Conservation (phyloP, 2,888 invertebrate genomes). For the Heliconius charithonia region DNA sequence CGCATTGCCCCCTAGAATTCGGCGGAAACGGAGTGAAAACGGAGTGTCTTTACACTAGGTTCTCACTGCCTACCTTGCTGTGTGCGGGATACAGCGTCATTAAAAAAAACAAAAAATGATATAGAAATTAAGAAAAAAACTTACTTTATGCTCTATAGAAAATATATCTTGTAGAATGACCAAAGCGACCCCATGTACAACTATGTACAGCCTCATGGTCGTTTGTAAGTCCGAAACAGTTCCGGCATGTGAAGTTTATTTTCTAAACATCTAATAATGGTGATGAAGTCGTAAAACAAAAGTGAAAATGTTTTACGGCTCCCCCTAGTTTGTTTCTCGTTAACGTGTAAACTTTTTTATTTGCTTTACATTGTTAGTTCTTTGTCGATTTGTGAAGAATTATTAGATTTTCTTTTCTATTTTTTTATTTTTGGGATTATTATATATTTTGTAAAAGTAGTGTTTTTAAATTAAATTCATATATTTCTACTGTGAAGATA, state of each 20-base stretch:
- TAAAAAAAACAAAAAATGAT: background rate
- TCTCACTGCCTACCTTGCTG: too few relatives aligned
- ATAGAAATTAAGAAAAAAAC: background rate
- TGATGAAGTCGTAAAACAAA: constrained; percentile 22
- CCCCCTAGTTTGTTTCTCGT: constrained; percentile 5
- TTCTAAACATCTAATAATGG: constrained; percentile 21
- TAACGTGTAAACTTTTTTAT: constrained; percentile 17
- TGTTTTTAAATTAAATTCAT: background rate
- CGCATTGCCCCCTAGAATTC: too few relatives aligned
- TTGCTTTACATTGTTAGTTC: constrained; percentile 12
- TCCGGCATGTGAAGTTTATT: constrained; percentile 10
- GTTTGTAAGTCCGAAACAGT: background rate
- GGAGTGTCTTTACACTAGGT: too few relatives aligned
- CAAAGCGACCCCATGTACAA: background rate
- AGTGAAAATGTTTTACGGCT: constrained; percentile 6
- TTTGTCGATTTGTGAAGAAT: background rate
- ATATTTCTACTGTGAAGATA: too few relatives aligned
- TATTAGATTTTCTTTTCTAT: background rate
- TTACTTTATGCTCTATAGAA: background rate
- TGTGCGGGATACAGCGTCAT: too few relatives aligned
- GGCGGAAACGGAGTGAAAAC: too few relatives aligned
- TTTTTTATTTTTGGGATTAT: background rate
- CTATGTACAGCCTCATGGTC: constrained; percentile 7
- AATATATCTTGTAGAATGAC: constrained; percentile 6
- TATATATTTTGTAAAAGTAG: background rate